Evolutionary conservation across 1,140 invertebrate genomes (phyloP), one percentile per base, ranked within the genome.

Genomic region (Caenorhabditis briggsae): DNA sequence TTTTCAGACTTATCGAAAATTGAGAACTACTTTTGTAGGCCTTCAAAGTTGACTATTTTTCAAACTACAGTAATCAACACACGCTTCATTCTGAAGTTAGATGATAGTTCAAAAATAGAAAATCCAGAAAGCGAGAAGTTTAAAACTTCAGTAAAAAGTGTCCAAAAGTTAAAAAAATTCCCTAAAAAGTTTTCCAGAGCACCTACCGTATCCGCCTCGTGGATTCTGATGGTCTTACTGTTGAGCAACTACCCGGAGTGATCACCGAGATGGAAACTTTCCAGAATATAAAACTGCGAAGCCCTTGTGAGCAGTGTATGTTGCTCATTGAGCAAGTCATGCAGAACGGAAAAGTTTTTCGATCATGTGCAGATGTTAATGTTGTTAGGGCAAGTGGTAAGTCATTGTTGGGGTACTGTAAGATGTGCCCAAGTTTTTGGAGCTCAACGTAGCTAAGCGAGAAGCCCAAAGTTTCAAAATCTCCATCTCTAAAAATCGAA

Each of bases 181-280:
- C n/a, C n/a, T n/a, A n/a, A n/a, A n/a, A n/a, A n/a, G n/a, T n/a
- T n/a, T 23, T 82, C 41, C 93, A 97, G 96, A 96, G 96, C 88
- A 96, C 96, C 41, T 97, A 95, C 92, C 95, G 95, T 90, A 92
- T 97, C 74, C 95, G 96, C 93, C 94, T 97, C 82, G 93, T 97
- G 87, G 96, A 96, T 92, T 93, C 94, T 82, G 93, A 96, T 89
- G 96, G 96, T 89, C 94, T 95, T 87, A 95, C 95, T 61, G 94
- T 97, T 8, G 93, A 96, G 87, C 96, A 97, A 91, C 93, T 97
- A 83, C 96, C 96, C 5, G 70, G 46, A 78, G 20, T 78, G 8
- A 50, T 78, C 14, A n/a, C 70, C 46, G 70, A 78, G 50, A 14
- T 1, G 2, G 70, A 78, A 11, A 78, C 70, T 2, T 46, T n/a